A percentile compares a stretch with the other conserved stretches of the same genome.
Conservation (phyloP, 2,113 vertebrate genomes). For the Pungitius pungitius region DNA sequence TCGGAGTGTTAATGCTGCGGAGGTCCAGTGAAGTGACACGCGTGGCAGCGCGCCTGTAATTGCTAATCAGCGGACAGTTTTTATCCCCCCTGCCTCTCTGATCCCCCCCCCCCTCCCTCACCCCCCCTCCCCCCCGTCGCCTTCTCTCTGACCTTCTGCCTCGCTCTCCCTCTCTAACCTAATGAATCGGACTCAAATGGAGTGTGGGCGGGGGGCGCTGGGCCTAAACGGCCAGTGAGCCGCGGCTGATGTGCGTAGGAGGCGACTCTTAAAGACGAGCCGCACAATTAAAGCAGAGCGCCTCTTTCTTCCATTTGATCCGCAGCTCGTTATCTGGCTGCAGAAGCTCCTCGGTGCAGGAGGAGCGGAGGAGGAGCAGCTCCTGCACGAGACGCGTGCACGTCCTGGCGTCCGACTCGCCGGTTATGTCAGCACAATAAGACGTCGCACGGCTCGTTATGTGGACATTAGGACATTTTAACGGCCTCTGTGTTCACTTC, state of each 20-base stretch:
- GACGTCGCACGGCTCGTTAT: too few relatives aligned
- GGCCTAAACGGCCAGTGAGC: slow-evolving; percentile 72
- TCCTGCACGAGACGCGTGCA: too few relatives aligned
- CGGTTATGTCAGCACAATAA: too few relatives aligned
- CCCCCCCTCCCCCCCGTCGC: slow-evolving; percentile 16
- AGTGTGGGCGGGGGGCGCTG: slow-evolving; percentile 72
- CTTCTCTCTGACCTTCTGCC: slow-evolving; percentile 47
- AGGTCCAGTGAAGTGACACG: slow-evolving; percentile 81
- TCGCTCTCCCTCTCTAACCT: slow-evolving; percentile 56
- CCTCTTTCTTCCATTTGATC: not conserved
- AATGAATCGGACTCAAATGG: slow-evolving; percentile 80
- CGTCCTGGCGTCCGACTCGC: too few relatives aligned
- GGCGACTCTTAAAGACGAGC: slow-evolving; percentile 42
- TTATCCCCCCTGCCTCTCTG: slow-evolving; percentile 58
- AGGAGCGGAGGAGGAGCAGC: too few relatives aligned
- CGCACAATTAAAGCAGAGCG: slow-evolving; percentile 52
- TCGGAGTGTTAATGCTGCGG: slow-evolving; percentile 79
- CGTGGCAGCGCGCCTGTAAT: slow-evolving; percentile 75
- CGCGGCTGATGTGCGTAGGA: slow-evolving; percentile 73
- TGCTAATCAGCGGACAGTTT: slow-evolving; percentile 83
- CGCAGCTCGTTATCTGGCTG: too few relatives aligned
- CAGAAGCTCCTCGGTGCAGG: too few relatives aligned
- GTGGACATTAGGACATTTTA: too few relatives aligned
- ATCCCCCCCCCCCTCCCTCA: slow-evolving; percentile 6
- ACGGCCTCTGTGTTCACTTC: too few relatives aligned